phyloP scores from a whole-genome alignment of 1,140 invertebrate genomes.

The Drosophila kurseongensis region DNA sequence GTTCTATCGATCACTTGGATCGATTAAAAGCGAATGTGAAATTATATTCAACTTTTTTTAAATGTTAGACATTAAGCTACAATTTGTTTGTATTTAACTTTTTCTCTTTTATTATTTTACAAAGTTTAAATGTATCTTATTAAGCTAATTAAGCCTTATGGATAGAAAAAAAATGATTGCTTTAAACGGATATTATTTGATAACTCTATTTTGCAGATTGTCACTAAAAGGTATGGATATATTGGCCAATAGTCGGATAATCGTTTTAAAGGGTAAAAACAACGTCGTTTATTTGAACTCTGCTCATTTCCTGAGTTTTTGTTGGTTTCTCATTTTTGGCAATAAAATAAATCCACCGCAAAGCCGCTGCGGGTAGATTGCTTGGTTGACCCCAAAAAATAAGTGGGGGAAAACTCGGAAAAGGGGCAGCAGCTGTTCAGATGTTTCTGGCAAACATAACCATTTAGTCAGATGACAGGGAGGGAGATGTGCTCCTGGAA shows the following conservation, averaged over 20 bases:
- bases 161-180: no score
- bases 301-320: constrained; percentile 11
- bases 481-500: constrained; percentile 5
- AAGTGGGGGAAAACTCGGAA: constrained; percentile 7
- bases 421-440: constrained; percentile 22
- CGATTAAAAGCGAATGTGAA: no score
- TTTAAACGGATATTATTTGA: no score
- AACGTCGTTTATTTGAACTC: neutral
- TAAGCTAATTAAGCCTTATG: no score
- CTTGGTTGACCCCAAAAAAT: constrained; percentile 66
- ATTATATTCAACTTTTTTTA: no score
- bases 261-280: neutral
- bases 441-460: constrained; percentile 20
- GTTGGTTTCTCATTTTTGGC: constrained; percentile 37
- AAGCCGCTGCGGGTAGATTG: constrained; percentile 77
- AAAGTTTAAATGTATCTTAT: no score
- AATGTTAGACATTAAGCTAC: no score
- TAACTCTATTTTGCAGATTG: no score
- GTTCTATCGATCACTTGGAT: no score
- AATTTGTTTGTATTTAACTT: no score
- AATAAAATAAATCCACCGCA: constrained; percentile 82
- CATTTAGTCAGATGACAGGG: constrained; percentile 3
- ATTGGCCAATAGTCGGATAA: neutral
- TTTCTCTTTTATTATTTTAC: no score
- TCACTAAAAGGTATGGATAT: neutral